A percentile compares a stretch with the other conserved stretches of the same genome.
Conservation (phyloP, 2,888 invertebrate genomes). For the Meandrusa payeni region DNA sequence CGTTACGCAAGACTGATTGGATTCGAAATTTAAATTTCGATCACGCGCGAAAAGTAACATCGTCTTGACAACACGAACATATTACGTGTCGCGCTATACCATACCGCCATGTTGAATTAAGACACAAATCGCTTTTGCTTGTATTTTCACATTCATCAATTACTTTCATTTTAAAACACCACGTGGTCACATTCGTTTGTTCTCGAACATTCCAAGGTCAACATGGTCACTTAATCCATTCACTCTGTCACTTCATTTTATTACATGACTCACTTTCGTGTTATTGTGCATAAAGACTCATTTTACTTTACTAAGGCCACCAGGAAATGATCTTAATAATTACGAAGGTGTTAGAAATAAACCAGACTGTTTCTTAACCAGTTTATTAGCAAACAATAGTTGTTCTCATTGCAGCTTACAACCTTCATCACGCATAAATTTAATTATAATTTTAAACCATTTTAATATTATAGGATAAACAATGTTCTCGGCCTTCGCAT, state of each 20-base stretch:
- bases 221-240: constrained; percentile 25
- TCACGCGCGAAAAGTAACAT: constrained; percentile 17
- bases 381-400: constrained; percentile 7
- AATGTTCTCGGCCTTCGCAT: too few species aligned
- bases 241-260: constrained; percentile 23
- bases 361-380: neutral
- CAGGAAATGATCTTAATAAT: constrained; percentile 32
- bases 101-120: constrained; percentile 1
- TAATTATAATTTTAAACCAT: neutral
- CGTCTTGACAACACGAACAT: constrained; percentile 9
- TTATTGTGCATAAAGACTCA: constrained; percentile 19
- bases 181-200: constrained; percentile 15
- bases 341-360: constrained; percentile 14
- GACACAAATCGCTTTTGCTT: neutral
- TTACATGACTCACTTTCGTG: constrained; percentile 24
- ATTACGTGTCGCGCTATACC: constrained; percentile 11
- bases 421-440: neutral
- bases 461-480: neutral
- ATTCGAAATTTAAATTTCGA: constrained; percentile 19
- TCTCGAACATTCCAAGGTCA: constrained; percentile 29
- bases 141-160: constrained; percentile 19
- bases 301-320: constrained; percentile 33
- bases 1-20: constrained; percentile 7
- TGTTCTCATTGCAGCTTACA: neutral
- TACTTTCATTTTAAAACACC: constrained; percentile 22